phyloP scores from a whole-genome alignment of 2,888 invertebrate species.

The Rhagium mordax region DNA sequence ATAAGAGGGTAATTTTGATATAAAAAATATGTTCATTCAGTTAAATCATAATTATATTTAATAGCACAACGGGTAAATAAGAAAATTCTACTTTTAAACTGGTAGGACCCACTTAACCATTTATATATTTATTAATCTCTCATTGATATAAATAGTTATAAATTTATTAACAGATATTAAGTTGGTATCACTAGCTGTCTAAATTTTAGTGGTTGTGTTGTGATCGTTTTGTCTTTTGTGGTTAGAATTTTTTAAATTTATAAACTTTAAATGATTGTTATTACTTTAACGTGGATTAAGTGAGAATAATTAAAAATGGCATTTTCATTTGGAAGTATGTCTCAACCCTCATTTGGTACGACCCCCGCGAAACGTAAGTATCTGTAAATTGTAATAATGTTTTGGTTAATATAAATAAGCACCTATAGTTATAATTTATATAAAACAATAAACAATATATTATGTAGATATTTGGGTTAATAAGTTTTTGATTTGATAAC shows the following conservation, averaged over 20 bases:
- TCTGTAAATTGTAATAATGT: background rate
- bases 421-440: too few relatives aligned
- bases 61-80: too few relatives aligned
- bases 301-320: slow-evolving; percentile 52
- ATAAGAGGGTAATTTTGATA: background rate
- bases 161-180: background rate
- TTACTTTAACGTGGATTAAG: background rate
- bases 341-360: slow-evolving; percentile 57
- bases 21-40: too few relatives aligned
- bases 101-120: too few relatives aligned
- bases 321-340: slow-evolving; percentile 61
- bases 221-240: slow-evolving; percentile 2
- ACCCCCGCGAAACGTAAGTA: slow-evolving; percentile 61
- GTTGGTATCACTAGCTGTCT: slow-evolving; percentile 9
- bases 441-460: background rate
- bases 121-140: too few relatives aligned
- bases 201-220: slow-evolving; percentile 47
- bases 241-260: slow-evolving; percentile 5
- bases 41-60: too few relatives aligned
- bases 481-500: too few relatives aligned
- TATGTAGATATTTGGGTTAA: background rate
- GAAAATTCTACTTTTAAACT: too few relatives aligned
- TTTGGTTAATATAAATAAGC: background rate
- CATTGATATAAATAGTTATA: too few relatives aligned
- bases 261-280: background rate